Percentiles rank a stretch among this genome's conserved stretches.
Evolutionary conservation across 2,797 vertebrate genomes (phyloP).

Genomic region (Sciurus carolinensis): DNA sequence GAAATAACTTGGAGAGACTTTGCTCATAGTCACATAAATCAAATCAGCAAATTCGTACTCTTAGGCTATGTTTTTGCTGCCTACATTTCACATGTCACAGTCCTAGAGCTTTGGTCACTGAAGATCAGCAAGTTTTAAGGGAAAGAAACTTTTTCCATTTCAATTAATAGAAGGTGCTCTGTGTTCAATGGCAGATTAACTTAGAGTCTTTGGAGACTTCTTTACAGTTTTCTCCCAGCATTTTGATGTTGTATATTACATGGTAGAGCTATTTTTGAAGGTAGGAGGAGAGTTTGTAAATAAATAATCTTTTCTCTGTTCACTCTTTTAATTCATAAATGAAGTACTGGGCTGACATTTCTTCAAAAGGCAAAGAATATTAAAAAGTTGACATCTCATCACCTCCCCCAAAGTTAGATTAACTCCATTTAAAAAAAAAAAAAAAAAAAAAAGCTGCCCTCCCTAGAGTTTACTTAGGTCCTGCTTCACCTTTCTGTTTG

Average conservation of each 20-base stretch:
- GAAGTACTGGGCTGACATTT: slow-evolving; percentile 34
- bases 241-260: not conserved
- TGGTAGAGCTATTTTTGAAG: slow-evolving; percentile 43
- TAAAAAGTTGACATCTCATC: not conserved
- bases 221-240: slow-evolving; percentile 43
- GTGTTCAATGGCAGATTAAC: not conserved
- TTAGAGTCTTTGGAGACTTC: slow-evolving; percentile 1
- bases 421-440: not conserved
- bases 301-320: slow-evolving; percentile 24
- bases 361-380: slow-evolving; percentile 36
- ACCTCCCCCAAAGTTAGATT: not conserved
- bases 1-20: slow-evolving; percentile 59
- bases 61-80: not conserved
- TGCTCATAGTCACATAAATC: slow-evolving; percentile 21
- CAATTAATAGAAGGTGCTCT: slow-evolving; percentile 59
- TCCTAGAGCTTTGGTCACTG: slow-evolving; percentile 16
- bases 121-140: slow-evolving; percentile 6
- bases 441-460: not conserved
- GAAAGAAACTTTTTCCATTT: slow-evolving; percentile 62
- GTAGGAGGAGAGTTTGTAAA: not conserved
- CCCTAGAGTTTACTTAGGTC: not conserved
- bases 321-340: slow-evolving; percentile 23
- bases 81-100: not conserved
- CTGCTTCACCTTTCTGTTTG: not conserved
- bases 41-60: slow-evolving; percentile 45